Base-by-base conservation (phyloP, 1,140 invertebrate species). In the Drosophila tani region DNA sequence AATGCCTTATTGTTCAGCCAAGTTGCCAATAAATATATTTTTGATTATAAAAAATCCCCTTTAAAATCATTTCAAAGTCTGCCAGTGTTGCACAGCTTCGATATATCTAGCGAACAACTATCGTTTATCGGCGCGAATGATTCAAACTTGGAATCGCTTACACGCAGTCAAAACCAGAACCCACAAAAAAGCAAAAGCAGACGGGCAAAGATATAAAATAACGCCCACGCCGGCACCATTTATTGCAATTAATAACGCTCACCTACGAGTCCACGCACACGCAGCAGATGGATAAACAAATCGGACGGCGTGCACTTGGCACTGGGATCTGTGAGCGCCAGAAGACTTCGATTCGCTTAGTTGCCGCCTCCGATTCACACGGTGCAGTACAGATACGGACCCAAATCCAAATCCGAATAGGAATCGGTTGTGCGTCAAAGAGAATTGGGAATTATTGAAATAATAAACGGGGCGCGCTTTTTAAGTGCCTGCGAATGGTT, bases 381-480 rank as follows among this genome's bases (percentile, higher is more conserved):
- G 53, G 64, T 88, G 84, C 83, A 87, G 76, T 86, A 79, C 59
- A 55, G 38, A 38, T 12, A 21, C 32, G 41, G 32, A 58, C 24
- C 49, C 50, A 15, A 43, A 71, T 47, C n/a, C 40, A 38, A 12
- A 58, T 47, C 12, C 15, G 43, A 29, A 38, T 47, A 29, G 64
- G 60, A 32, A 43, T 59, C 38, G 55, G 51, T 59, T 79, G 70
- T 87, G 70, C 83, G 79, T 87, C 82, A 86, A 87, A 86, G 84
- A 75, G 79, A 43, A 76, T 63, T 64, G 63, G 47, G 58, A 86
- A 86, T 88, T 88, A 86, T 86, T 86, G 73, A 86, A 82, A 86
- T 86, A 86, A 86, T 86, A 86, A 86, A 86, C 83, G 81, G 35
- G 45, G 49, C 82, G 83, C 83, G 64, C 75, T 82, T 87, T 82